A percentile compares a stretch with the other conserved stretches of the same genome.
phyloP scores from a whole-genome alignment of 2,113 vertebrate species.

The Heteronetta atricapilla region DNA sequence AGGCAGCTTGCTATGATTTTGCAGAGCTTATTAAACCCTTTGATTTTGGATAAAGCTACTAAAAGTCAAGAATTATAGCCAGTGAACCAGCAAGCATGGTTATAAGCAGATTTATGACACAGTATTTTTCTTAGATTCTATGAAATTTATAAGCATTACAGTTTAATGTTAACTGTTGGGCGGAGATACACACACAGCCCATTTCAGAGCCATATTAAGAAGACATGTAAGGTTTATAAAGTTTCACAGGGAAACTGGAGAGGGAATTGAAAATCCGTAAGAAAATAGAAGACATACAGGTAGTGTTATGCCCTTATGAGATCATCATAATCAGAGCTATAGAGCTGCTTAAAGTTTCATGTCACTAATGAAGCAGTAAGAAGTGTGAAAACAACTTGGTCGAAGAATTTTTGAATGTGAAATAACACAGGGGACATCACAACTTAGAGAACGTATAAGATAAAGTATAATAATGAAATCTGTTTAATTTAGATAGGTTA shows the following conservation, averaged over 20 bases:
- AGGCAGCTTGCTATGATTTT: not conserved
- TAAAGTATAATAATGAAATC: not conserved
- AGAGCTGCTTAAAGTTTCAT: not conserved
- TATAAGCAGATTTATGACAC: not conserved
- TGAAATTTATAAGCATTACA: not conserved
- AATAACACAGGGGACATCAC: not conserved
- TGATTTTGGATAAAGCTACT: constrained; percentile 25
- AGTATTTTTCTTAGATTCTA: not conserved
- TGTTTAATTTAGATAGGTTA: not conserved
- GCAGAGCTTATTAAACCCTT: not conserved
- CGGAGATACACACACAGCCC: not conserved
- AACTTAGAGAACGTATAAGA: not conserved
- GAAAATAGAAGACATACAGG: not conserved
- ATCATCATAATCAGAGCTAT: not conserved
- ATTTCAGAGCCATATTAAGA: not conserved
- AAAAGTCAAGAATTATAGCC: not conserved
- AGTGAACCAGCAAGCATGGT: not conserved
- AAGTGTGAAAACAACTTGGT: not conserved
- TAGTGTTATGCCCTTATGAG: not conserved
- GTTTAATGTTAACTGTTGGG: not conserved
- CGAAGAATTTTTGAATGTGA: not conserved
- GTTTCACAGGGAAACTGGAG: not conserved
- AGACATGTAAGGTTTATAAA: not conserved
- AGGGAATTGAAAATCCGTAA: not conserved
- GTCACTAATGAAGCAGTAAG: not conserved